These are phyloP conservation scores for Microctenopoma stevenorrisi DNA, from an alignment of 2,797 vertebrate species.

Conservation along the genomic window DNA sequence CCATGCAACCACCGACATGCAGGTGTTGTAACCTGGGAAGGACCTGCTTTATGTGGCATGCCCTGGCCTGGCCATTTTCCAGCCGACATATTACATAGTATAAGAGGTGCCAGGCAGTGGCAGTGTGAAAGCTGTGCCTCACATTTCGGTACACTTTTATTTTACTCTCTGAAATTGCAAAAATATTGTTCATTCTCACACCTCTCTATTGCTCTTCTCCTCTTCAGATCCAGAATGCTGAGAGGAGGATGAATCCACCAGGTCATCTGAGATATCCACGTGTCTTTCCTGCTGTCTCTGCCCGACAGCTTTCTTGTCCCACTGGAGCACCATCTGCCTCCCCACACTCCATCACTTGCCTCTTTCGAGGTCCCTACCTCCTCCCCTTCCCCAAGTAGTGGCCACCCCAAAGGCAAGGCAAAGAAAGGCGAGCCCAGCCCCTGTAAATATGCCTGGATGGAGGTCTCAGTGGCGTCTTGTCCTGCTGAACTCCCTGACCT, in stretches of 20 bases:
- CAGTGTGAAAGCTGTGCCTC: background rate
- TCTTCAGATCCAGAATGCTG: constrained; percentile 79
- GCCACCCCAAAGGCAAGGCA: constrained; percentile 49
- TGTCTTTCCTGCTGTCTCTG: constrained; percentile 62
- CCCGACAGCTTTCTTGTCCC: constrained; percentile 46
- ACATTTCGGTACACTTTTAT: background rate
- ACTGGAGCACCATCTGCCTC: constrained; percentile 55
- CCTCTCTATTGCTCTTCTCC: background rate
- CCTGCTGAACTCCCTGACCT: constrained; percentile 86
- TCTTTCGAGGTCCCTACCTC: constrained; percentile 27
- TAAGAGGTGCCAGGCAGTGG: background rate
- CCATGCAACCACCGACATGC: constrained; percentile 15
- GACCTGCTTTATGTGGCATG: background rate
- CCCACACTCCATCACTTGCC: constrained; percentile 31
- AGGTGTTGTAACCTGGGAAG: constrained; percentile 36
- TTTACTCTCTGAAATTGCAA: constrained; percentile 11
- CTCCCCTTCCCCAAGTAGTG: constrained; percentile 55
- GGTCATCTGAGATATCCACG: constrained; percentile 63
- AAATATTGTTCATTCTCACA: constrained; percentile 3
- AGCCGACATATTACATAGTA: background rate
- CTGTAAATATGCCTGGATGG: constrained; percentile 85
- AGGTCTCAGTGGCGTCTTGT: constrained; percentile 84
- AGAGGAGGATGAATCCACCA: constrained; percentile 77
- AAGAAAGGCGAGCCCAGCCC: constrained; percentile 63
- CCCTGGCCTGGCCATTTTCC: background rate